Evolutionary conservation across 2,113 vertebrate species (phyloP), one percentile per base, ranked within the genome.

Genomic region (Loxodonta africana): DNA sequence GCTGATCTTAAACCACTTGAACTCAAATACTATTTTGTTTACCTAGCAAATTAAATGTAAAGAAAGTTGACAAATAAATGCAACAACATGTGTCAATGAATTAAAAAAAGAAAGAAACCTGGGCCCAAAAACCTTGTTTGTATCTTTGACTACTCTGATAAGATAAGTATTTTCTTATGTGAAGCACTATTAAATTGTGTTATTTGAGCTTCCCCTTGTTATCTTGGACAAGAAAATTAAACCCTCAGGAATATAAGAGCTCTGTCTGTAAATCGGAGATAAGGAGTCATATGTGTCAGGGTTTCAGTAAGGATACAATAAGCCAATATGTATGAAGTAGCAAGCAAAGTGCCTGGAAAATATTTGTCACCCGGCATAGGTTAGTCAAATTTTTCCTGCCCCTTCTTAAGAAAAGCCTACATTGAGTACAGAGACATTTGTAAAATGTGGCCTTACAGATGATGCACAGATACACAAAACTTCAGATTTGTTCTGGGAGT

Each of bases 181-280:
- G 48, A 92, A 60, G 8, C 51, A 51, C 8, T 71, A 91, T 83
- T 93, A 21, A 91, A 89, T 74, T 92, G 60, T 67, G 25, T 28
- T 83, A 30, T 84, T 95, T 95, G 8, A 84, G 10, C 7, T 71
- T 94, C 76, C 83, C 71, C 51, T 93, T 95, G 53, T 95, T 84
- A 81, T 81, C 57, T 74, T 83, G 69, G 48, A 88, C 21, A 76
- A 82, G 78, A 73, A 90, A 94, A 94, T 88, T 60, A 84, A 94
- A 48, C 69, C 76, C 17, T 41, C 15, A 71, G 48, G 71, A 77
- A 25, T 25, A 57, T 41, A 25, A 33, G 69, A 41, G 80, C 25
- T 87, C 5, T 73, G 46, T 91, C 41, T 90, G 23, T 97, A 46
- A 95, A 73, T 69, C 33, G 60, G 26, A 90, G 28, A 83, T 81